phyloP scores from a whole-genome alignment of 1,140 invertebrate genomes.

The Philopotamus ludificatus region DNA sequence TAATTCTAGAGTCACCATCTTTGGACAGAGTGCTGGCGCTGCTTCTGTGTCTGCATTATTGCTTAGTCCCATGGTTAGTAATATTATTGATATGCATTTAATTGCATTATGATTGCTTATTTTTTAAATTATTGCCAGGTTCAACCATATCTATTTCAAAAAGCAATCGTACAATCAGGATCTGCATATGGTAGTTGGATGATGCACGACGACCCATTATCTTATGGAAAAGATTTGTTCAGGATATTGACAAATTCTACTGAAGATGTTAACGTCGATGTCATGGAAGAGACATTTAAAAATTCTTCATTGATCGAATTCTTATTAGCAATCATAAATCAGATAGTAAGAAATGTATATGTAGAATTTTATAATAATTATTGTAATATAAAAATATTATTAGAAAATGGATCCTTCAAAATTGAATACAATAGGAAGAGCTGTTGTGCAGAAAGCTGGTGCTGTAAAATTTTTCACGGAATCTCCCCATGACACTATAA shows the following conservation, averaged over 20 bases:
- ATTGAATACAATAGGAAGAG: background rate
- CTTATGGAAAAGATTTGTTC: slow-evolving; percentile 2
- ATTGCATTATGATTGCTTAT: no score
- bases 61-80: slow-evolving; percentile 44
- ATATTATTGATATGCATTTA: no score
- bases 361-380: background rate
- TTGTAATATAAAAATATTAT: background rate
- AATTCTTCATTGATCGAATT: slow-evolving; percentile 30
- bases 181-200: slow-evolving; percentile 21
- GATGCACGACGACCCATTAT: slow-evolving; percentile 19
- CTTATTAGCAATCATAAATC: slow-evolving; percentile 1
- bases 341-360: no score
- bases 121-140: slow-evolving; percentile 3
- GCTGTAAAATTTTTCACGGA: slow-evolving; percentile 21
- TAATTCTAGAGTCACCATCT: slow-evolving; percentile 35
- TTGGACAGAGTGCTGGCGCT: slow-evolving; percentile 37
- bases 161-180: slow-evolving; percentile 32
- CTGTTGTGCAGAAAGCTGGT: slow-evolving; percentile 35
- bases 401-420: background rate
- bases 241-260: background rate
- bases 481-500: slow-evolving; percentile 17
- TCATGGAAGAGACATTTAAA: slow-evolving; percentile 29
- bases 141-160: slow-evolving; percentile 30
- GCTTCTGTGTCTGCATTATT: slow-evolving; percentile 42
- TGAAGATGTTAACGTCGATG: slow-evolving; percentile 3